phyloP scores from a whole-genome alignment of 53 echinoderm and acorn worm species.

The Zoroaster sp. region DNA sequence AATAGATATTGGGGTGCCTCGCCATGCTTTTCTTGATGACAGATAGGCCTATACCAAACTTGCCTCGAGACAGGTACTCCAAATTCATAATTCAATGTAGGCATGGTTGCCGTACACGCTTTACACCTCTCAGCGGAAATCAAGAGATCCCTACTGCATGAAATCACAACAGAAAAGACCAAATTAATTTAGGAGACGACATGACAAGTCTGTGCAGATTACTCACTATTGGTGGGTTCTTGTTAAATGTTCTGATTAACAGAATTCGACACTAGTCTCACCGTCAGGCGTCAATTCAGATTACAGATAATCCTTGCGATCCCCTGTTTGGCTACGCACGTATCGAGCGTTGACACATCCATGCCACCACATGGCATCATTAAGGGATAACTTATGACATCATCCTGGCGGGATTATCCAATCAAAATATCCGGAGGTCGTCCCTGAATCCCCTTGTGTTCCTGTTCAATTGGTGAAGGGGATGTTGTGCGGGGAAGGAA shows the following conservation, averaged over 20 bases:
- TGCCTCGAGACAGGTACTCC: not conserved
- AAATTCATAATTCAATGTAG: not conserved
- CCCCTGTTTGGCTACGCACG: slow-evolving; percentile 58
- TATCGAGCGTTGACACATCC: slow-evolving; percentile 57
- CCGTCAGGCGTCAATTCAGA: slow-evolving; percentile 47
- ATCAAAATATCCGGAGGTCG: slow-evolving; percentile 31
- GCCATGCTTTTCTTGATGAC: slow-evolving; percentile 28
- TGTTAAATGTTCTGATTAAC: slow-evolving; percentile 47
- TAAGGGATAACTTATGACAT: slow-evolving; percentile 42
- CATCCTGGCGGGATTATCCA: slow-evolving; percentile 20
- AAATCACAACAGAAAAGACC: not conserved
- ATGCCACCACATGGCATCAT: slow-evolving; percentile 38
- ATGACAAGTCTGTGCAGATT: slow-evolving; percentile 5
- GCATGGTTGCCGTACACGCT: not conserved
- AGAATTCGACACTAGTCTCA: not conserved
- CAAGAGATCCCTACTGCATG: not conserved
- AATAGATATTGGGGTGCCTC: slow-evolving; percentile 49
- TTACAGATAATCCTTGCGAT: slow-evolving; percentile 32
- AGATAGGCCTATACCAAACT: not conserved
- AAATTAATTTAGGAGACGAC: slow-evolving; percentile 17
- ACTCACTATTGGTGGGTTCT: slow-evolving; percentile 35
- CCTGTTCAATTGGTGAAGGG: not conserved
- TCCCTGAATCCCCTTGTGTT: slow-evolving; percentile 40
- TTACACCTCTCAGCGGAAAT: not conserved
- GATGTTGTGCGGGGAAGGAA: not conserved